These are phyloP conservation scores for Acipenser ruthenus DNA, from an alignment of 2,797 vertebrate species.

Conservation along the genomic window DNA sequence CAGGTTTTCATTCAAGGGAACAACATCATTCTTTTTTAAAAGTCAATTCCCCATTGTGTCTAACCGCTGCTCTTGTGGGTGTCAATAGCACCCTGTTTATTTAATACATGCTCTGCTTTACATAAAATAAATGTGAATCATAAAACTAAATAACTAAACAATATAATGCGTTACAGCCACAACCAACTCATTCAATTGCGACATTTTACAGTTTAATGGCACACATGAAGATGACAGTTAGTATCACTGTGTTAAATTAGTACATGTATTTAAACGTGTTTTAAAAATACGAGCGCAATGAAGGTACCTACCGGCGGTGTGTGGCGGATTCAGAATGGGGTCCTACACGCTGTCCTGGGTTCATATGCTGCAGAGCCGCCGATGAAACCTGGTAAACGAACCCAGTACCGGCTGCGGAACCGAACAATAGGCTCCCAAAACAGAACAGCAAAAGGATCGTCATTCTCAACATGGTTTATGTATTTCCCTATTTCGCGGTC, in stretches of 20 bases:
- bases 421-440: conserved; percentile 39
- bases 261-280: not conserved
- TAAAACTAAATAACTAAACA: no score
- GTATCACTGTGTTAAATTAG: not conserved
- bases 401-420: conserved; percentile 39
- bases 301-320: conserved; percentile 48
- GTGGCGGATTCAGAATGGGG: conserved; percentile 36
- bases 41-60: no score
- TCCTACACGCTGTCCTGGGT: conserved; percentile 43
- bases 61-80: no score
- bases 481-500: not conserved
- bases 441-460: conserved; percentile 36
- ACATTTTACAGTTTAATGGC: no score
- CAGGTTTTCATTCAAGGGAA: no score
- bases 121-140: no score
- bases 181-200: no score
- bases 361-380: conserved; percentile 45
- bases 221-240: not conserved
- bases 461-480: conserved; percentile 1
- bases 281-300: not conserved
- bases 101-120: no score
- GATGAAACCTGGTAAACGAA: conserved; percentile 54
- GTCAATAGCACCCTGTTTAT: no score
- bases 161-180: no score
- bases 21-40: no score